A percentile compares a stretch with the other conserved stretches of the same genome.
Conservation (phyloP, 2,113 vertebrate genomes). For the Spea bombifrons region DNA sequence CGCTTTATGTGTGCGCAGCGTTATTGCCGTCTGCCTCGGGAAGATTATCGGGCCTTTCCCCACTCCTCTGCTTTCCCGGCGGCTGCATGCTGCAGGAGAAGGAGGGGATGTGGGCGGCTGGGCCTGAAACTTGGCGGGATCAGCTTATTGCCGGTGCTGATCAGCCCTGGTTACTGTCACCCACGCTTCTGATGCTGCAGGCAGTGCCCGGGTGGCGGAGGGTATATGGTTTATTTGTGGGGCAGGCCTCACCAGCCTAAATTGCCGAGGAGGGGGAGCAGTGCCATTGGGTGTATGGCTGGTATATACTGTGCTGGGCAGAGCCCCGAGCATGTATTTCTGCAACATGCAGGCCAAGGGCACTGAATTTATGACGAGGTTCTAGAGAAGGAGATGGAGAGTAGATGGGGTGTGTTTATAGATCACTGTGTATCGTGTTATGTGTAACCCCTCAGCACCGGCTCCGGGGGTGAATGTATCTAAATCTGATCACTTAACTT, state of each 20-base stretch:
- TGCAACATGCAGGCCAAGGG: too few species aligned
- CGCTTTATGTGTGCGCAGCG: not conserved
- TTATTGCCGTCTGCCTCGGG: not conserved
- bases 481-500: too few species aligned
- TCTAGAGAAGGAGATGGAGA: too few species aligned
- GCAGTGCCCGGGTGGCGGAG: not conserved
- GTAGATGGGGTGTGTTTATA: too few species aligned
- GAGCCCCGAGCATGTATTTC: too few species aligned
- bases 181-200: not conserved
- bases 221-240: too few species aligned
- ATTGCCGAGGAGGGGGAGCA: not conserved
- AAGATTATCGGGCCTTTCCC: not conserved
- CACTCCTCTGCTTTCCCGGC: not conserved
- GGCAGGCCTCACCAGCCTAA: too few species aligned
- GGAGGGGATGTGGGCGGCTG: constrained; percentile 33
- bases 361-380: too few species aligned
- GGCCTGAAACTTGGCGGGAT: constrained; percentile 49
- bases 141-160: not conserved
- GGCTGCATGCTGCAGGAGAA: not conserved
- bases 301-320: not conserved
- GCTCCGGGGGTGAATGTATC: too few species aligned
- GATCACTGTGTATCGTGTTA: too few species aligned
- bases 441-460: too few species aligned
- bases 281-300: not conserved
- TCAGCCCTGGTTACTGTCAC: not conserved